These are phyloP conservation scores for Plodia interpunctella DNA, from an alignment of 1,140 invertebrate genomes.

Conservation along the genomic window DNA sequence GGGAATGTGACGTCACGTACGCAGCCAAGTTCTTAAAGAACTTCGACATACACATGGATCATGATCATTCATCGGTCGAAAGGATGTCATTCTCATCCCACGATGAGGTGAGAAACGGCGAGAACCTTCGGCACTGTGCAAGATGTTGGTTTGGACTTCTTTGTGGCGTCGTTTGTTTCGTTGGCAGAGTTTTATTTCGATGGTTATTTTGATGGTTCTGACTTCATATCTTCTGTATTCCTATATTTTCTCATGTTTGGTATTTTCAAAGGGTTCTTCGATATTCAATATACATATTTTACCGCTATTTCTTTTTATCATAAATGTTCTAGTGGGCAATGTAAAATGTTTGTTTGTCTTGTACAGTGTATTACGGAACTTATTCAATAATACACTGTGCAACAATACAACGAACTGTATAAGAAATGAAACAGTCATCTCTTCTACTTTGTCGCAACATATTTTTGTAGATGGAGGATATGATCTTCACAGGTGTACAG, in stretches of 20 bases:
- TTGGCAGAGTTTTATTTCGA: not conserved
- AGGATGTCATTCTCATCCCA: constrained; percentile 35
- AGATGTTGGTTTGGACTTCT: not conserved
- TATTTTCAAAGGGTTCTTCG: too few species aligned
- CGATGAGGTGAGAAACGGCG: constrained; percentile 48
- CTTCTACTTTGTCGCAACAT: too few species aligned
- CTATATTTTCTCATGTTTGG: not conserved
- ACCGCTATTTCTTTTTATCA: too few species aligned
- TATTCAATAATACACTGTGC: too few species aligned
- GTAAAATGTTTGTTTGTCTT: too few species aligned
- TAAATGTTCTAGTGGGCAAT: too few species aligned
- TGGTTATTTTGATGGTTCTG: not conserved
- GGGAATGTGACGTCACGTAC: constrained; percentile 42
- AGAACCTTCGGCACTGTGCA: not conserved
- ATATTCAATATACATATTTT: too few species aligned
- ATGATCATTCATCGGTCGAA: constrained; percentile 28
- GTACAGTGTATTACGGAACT: too few species aligned
- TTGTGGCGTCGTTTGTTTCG: constrained; percentile 8
- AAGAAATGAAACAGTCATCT: too few species aligned
- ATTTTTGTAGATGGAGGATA: too few species aligned
- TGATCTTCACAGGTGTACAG: constrained; percentile 79
- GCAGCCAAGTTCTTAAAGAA: constrained; percentile 40
- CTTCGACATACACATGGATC: constrained; percentile 2
- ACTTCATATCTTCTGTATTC: not conserved
- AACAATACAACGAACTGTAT: too few species aligned